Percentiles rank a stretch among this genome's conserved stretches.
These are phyloP conservation scores for Gallinago jamesoni DNA, from an alignment of 2,113 vertebrate genomes.

Conservation along the genomic window DNA sequence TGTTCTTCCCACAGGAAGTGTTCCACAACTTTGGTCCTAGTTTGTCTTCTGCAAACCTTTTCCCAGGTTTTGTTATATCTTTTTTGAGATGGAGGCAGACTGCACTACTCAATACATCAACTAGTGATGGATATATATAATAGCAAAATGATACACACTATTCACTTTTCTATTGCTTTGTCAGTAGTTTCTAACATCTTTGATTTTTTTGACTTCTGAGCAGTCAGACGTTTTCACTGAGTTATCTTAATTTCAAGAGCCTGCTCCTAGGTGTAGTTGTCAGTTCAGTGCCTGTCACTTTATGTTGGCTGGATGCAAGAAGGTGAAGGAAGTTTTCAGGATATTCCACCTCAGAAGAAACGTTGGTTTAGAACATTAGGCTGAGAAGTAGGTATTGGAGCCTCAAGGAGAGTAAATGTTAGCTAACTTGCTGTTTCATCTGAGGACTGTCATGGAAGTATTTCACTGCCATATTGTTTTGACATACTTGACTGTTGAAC, in stretches of 20 bases:
- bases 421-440: neutral
- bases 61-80: accelerated
- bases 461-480: neutral
- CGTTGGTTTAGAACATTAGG: neutral
- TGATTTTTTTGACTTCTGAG: neutral
- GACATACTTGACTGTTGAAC: neutral
- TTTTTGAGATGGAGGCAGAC: neutral
- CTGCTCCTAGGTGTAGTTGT: neutral
- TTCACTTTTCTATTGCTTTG: neutral
- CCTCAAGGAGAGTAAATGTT: neutral
- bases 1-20: neutral
- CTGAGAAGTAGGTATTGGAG: neutral
- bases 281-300: neutral
- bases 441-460: neutral
- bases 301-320: neutral
- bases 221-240: neutral
- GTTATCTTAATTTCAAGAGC: neutral
- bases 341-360: neutral
- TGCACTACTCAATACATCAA: neutral
- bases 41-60: neutral
- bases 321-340: neutral
- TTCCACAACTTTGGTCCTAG: neutral
- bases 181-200: neutral
- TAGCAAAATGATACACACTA: neutral
- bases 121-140: neutral